phyloP scores from a whole-genome alignment of 2,888 invertebrate species.

The Micoletzkya japonica region DNA sequence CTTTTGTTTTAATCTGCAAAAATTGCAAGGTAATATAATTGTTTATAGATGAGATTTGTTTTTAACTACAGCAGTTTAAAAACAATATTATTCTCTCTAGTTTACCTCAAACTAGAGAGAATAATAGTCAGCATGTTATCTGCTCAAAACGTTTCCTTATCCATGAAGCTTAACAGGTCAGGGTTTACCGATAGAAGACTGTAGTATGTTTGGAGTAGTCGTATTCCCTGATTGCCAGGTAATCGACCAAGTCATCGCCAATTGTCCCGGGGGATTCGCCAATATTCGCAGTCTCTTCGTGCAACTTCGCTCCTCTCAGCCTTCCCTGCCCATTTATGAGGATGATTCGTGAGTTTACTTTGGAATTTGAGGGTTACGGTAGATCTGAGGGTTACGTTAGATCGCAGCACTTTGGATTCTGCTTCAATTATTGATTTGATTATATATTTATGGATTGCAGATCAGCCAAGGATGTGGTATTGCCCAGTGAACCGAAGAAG shows the following conservation, averaged over 20 bases:
- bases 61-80: no score
- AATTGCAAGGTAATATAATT: not conserved
- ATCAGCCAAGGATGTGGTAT: slow-evolving; percentile 4
- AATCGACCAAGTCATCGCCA: slow-evolving; percentile 36
- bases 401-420: not conserved
- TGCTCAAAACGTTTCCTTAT: no score
- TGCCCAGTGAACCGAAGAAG: slow-evolving; percentile 3
- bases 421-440: not conserved
- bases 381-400: not conserved
- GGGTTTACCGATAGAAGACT: no score
- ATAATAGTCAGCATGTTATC: no score
- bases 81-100: no score
- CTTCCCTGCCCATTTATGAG: slow-evolving; percentile 41
- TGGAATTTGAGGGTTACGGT: not conserved
- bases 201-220: not conserved
- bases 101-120: not conserved
- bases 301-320: slow-evolving; percentile 27
- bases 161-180: no score
- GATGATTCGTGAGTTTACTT: slow-evolving; percentile 35
- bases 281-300: slow-evolving; percentile 52
- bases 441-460: not conserved
- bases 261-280: slow-evolving; percentile 53
- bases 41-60: not conserved
- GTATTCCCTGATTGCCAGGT: slow-evolving; percentile 21
- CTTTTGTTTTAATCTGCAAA: no score